Evolutionary conservation across 1,140 invertebrate genomes (phyloP).

Genomic region (Pinna nobilis): DNA sequence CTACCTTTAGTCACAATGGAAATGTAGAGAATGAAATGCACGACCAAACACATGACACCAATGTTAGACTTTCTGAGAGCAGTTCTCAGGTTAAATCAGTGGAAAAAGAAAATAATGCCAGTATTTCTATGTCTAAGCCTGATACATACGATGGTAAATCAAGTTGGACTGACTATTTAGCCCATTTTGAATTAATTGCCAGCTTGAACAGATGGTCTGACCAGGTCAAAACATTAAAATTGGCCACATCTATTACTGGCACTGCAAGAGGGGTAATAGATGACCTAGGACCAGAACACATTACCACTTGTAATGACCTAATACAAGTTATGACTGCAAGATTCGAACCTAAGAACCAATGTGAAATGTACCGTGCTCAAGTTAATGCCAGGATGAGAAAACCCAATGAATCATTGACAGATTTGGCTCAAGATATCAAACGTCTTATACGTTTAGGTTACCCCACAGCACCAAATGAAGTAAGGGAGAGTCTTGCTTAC

Average conservation of each 20-base stretch:
- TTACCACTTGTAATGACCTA: constrained; percentile 3
- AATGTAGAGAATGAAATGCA: background rate
- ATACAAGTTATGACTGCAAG: background rate
- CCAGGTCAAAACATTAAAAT: constrained; percentile 15
- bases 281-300: constrained; percentile 7
- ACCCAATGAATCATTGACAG: constrained; percentile 18
- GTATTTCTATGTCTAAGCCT: constrained; percentile 10
- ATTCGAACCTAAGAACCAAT: constrained; percentile 19
- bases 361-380: constrained; percentile 17
- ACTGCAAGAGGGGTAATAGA: constrained; percentile 12
- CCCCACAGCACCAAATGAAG: constrained; percentile 10
- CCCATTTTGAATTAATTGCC: constrained; percentile 35
- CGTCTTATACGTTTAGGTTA: constrained; percentile 22
- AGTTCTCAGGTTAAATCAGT: background rate
- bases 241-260: constrained; percentile 26
- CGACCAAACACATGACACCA: no score
- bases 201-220: constrained; percentile 37
- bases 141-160: constrained; percentile 31
- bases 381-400: constrained; percentile 10
- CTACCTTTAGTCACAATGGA: background rate
- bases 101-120: background rate
- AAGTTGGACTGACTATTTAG: constrained; percentile 37
- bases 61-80: no score
- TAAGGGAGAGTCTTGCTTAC: constrained; percentile 13
- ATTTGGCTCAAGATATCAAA: constrained; percentile 41